Base-by-base conservation (phyloP, 2,888 invertebrate species). In the Drosophila anomelani region DNA sequence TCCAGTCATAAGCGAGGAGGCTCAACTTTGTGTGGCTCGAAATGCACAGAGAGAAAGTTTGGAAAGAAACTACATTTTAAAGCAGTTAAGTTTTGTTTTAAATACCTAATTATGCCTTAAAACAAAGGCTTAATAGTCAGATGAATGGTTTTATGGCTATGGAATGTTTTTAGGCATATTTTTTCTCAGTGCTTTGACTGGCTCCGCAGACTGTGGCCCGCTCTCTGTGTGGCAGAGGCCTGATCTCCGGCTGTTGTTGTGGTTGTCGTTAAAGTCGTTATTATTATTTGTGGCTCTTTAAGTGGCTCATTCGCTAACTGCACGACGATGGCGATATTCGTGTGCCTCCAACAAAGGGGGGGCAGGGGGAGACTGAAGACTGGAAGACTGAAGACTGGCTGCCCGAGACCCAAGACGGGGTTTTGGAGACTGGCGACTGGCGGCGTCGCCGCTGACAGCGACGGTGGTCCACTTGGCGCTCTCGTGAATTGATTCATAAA, bases 241-340 rank as follows among this genome's bases (percentile, higher is more conserved):
- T 70, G 70, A 70, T 68, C 68, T 47, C 58, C 38, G 62, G 72
- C 61, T 79, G 76, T 72, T 82, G 72, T 78, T 78, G 78, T 84
- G 77, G 84, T 87, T 86, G 87, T 85, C 87, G 87, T 87, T 85
- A 83, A 81, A 83, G 88, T 87, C 79, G 89, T 87, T 87, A 83
- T 89, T 85, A 85, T 85, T 85, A 85, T 85, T 85, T 85, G 89
- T 85, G 85, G 89, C 89, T 88, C 85, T 85, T 85, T 85, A 85
- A 85, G 85, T 85, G 85, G 85, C 89, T 82, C 85, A 89, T 89
- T 89, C 89, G 88, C 85, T 85, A 89, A 85, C 89, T 89, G 88
- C 84, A 88, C 88, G 75, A 59, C 75, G 75, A 74, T 87, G 84
- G 88, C 88, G 85, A 84, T 89, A 87, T 84, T 84, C 84, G 88